Base-by-base conservation (phyloP, 2,888 invertebrate species). In the Lomographa bimaculata region DNA sequence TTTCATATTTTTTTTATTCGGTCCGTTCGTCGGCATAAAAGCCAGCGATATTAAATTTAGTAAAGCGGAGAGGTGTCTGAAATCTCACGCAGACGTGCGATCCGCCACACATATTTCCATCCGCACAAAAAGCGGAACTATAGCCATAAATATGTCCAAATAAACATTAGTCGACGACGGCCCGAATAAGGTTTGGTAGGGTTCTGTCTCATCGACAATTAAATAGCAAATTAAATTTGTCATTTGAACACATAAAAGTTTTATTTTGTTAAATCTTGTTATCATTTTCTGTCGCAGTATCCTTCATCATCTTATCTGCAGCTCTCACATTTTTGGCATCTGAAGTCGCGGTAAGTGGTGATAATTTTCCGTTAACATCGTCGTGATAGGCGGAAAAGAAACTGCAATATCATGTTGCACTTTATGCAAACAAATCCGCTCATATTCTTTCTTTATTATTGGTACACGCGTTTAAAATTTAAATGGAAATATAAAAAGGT, bases 71-170 rank as follows among this genome's bases (percentile, higher is more conserved):
- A 89, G 89, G 90, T 90, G 90, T 90, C 87, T 81, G 79, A 87
- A 89, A 84, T 90, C 89, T 87, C 90, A 80, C 89, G 86, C 79
- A 79, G 85, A 87, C 87, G 89, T 87, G 90, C 87, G 86, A 89
- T 80, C 87, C 89, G 89, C 90, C 89, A 89, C 90, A 89, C 90
- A 90, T 90, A 90, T 89, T 90, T 90, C 83, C 89, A 81, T 83
- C 81, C 60, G 67, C 76, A 87, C 89, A 90, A 90, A 90, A 90
- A 87, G 85, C 84, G 79, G 86, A 89, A 86, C 89, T 87, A 87
- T 87, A 85, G 86, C 89, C 87, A 90, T 90, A 89, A 90, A 90
- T 89, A 90, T 89, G 86, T 89, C 87, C 85, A 87, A 89, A 87
- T 85, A 87, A 87, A 86, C 86, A 84, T 87, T 86, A 85, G 86